Conservation (phyloP, 2,113 vertebrate species). For the Anguilla japonica region DNA sequence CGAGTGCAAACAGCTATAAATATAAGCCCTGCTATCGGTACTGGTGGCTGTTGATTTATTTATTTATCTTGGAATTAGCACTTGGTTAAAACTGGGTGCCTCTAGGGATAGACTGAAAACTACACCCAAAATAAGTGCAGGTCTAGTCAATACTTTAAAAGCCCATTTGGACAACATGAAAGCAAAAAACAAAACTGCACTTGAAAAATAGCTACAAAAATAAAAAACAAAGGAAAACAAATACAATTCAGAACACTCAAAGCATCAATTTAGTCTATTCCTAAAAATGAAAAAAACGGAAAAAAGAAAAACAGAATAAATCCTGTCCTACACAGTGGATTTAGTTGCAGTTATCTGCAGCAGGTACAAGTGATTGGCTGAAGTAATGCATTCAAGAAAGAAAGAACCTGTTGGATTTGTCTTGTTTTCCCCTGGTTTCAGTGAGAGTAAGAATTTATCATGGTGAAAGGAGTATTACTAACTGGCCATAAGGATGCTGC, state of each 20-base stretch:
- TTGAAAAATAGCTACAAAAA: neutral
- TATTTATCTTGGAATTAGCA: neutral
- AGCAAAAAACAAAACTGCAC: neutral
- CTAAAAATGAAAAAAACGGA: too few species aligned
- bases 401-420: too few species aligned
- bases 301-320: too few species aligned
- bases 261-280: neutral
- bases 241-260: neutral
- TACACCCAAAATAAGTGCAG: neutral
- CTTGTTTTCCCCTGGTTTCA: too few species aligned
- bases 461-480: neutral
- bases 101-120: neutral
- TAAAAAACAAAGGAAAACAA: neutral
- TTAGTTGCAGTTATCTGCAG: too few species aligned
- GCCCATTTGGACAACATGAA: neutral
- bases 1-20: neutral
- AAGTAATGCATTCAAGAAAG: too few species aligned
- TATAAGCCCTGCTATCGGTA: neutral
- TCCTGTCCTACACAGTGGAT: too few species aligned
- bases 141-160: neutral
- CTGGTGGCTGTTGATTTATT: neutral
- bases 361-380: too few species aligned
- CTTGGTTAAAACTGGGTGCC: neutral
- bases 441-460: neutral
- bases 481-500: neutral